Base-by-base conservation (phyloP, 23 tunicate genomes). In the Clavelina lepadiformis region DNA sequence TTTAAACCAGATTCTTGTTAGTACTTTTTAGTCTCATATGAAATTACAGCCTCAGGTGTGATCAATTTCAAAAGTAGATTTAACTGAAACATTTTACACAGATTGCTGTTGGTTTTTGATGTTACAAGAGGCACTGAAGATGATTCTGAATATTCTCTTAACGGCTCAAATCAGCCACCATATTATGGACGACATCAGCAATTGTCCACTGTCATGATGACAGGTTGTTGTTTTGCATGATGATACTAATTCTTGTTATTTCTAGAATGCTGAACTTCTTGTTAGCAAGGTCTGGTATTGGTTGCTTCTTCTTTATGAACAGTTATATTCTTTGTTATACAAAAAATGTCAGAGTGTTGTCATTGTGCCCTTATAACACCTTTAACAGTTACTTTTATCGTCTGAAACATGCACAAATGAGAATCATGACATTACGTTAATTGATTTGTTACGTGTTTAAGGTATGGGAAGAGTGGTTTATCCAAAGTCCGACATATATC, bases 391-490 rank as follows among this genome's bases (percentile, higher is more conserved):
- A n/a, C n/a, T n/a, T n/a, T n/a, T n/a, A n/a, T 8, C 13, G 49
- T 41, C 15, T 41, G 49, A 11, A 41, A 15, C 49, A 41, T 41
- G 49, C 11, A 15, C 49, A 15, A 41, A 8, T 41, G 49, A 41
- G 49, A 11, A 15, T 41, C 13, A 8, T 41, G 15, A 41, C 49
- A n/a, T n/a, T n/a, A n/a, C n/a, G n/a, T n/a, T n/a, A n/a, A n/a
- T n/a, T n/a, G n/a, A n/a, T n/a, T 3, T 22, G 28, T 31, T 33
- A 33, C 3, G 20, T 30, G 21, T 56, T 28, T 33, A 19, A 76
- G 89, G 82, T 23, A 89, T 89, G 97, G 89, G 97, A 0, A 77
- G 55, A 61, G 81, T 89, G 33, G 41, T 35, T 11, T 89, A 89
- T 56, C 97, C 97, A 0, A 23, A 64, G 1, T 89, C 68, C 65